Base-by-base conservation (phyloP, 2,888 invertebrate genomes). In the Aproaerema taeniolella region DNA sequence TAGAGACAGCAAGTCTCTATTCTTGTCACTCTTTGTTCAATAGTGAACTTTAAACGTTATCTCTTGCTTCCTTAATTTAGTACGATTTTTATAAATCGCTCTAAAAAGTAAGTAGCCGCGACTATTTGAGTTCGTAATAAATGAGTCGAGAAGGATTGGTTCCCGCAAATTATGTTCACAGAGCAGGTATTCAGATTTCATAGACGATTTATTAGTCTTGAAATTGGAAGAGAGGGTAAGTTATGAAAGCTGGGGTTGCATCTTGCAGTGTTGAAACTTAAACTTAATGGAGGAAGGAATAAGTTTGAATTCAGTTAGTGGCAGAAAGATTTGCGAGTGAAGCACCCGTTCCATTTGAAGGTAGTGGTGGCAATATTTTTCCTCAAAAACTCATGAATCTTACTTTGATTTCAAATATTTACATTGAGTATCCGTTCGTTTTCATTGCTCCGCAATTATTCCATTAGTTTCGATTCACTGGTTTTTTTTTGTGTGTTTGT, bases 121-220 rank as follows among this genome's bases (percentile, higher is more conserved):
- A 33, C 33, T 14, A 25, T 32, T 35, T 41, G 20, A 24, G 29
- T 37, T 31, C 33, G 20, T 42, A 42, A 42, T 39, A 42, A 42
- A 38, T 35, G 42, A 26, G 34, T 29, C 31, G 13, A 10, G 29
- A 38, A 38, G 33, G 38, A 38, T 42, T 35, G 30, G 39, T 16
- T 25, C 15, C 39, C 38, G 29, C 35, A 54, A 58, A 58, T 60
- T 57, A 58, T 54, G 49, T 53, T 50, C 47, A 47, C 49, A 47
- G 50, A 49, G 55, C 56, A 55, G 53, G 57, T 58, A 60, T 55
- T 55, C 58, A 54, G 56, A 61, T 55, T 60, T 61, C 48, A 41
- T 31, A 15, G 13, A 48, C 53, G 56, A 63, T 63, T 66, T 66
- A 66, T 66, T 50, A 52, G 51, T 39, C 33, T 48, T 53, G 55